Evolutionary conservation across 2,888 invertebrate genomes (phyloP).

Genomic region (Tenthredo livida): DNA sequence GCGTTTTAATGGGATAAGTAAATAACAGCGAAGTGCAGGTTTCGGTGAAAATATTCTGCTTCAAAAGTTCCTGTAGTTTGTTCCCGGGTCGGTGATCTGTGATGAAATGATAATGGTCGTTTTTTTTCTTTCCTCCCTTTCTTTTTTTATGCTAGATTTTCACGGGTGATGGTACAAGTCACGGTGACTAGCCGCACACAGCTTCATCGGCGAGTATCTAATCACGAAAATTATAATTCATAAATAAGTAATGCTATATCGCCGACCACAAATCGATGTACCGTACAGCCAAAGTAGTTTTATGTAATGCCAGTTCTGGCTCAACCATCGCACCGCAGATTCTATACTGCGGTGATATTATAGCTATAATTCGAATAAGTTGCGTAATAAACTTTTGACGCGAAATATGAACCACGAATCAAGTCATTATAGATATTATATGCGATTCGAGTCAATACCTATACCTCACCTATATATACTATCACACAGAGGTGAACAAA

Average conservation of each 20-base stretch:
- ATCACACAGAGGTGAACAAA: no score
- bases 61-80: background rate
- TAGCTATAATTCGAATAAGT: background rate
- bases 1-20: background rate
- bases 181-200: background rate
- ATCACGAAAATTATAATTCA: constrained; percentile 27
- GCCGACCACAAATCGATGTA: constrained; percentile 7
- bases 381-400: background rate
- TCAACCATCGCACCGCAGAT: background rate
- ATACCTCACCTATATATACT: background rate
- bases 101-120: constrained; percentile 5
- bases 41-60: background rate
- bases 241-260: constrained; percentile 9
- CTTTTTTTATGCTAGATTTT: background rate
- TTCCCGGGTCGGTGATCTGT: constrained; percentile 33
- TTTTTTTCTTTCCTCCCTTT: background rate
- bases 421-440: background rate
- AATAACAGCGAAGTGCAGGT: background rate
- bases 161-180: constrained; percentile 5
- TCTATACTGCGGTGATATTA: constrained; percentile 10
- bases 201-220: background rate
- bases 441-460: background rate
- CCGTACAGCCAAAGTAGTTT: background rate
- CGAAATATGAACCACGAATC: constrained; percentile 1
- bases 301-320: background rate